Base-by-base conservation (phyloP, 2,113 vertebrate genomes). In the Crotophaga sulcirostris region DNA sequence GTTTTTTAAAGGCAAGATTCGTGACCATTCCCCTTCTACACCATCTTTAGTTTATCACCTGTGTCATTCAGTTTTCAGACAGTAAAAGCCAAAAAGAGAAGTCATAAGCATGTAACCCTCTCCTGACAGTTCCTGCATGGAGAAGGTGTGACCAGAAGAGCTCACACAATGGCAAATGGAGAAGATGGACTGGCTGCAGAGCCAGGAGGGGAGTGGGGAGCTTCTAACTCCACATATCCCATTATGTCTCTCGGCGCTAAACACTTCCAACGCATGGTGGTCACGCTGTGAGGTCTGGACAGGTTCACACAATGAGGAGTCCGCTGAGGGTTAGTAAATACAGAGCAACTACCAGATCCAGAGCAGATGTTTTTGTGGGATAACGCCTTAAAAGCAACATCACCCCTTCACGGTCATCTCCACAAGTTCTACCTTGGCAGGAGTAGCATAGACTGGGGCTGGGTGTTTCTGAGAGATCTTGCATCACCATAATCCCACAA, bases 181-280 rank as follows among this genome's bases (percentile, higher is more conserved):
- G 58, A 26, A 75, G 58, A 18, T 0, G 1, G 31, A 26, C 9
- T 2, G 1, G 25, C 55, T 2, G 1, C 52, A 42, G 52, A 42
- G 21, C 63, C 0, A 1, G 52, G 56, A 60, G 19, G 29, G 18
- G 12, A 5, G 33, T 26, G 25, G 36, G 72, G 64, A 82, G 20
- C 2, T 0, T 21, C 59, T 47, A 20, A 58, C 31, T 58, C 78
- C 52, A 11, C 10, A 8, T 3, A 3, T 72, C 58, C n/a, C 14
- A 3, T 31, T 45, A 28, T 1, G 0, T 72, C 24, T 58, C 59
- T 89, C 70, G 40, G 20, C 70, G 33, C 36, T 81, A 47, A 81
- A 67, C 79, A 19, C 38, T 85, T 68, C 16, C 20, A 54, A 5
- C 0, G 3, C 49, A 16, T 3, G 20, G 64, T 54, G 70, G 70